Conservation (phyloP, 2,888 invertebrate genomes). For the Leptopilina drosophilae region DNA sequence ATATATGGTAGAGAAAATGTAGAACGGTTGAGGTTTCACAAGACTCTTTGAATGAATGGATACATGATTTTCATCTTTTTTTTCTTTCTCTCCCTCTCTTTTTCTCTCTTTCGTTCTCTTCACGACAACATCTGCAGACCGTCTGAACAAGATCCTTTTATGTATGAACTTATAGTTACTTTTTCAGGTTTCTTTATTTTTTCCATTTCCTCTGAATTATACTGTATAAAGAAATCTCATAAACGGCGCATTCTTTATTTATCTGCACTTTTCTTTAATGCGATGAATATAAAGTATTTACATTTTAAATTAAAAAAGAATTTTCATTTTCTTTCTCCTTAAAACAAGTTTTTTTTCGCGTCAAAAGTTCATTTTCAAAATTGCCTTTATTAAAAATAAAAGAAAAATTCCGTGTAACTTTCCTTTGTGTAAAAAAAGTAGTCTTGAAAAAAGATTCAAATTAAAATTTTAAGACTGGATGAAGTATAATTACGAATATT, state of each 20-base stretch:
- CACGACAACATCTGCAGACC: slow-evolving; percentile 4
- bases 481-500: too few relatives aligned
- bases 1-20: slow-evolving; percentile 1
- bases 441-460: too few relatives aligned
- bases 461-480: too few relatives aligned
- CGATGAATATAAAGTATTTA: background rate
- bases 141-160: slow-evolving; percentile 27
- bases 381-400: too few relatives aligned
- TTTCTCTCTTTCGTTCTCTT: background rate
- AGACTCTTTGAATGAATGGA: slow-evolving; percentile 10
- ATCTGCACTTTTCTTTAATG: background rate
- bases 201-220: background rate
- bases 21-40: slow-evolving; percentile 22
- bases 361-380: background rate
- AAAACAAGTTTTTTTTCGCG: background rate
- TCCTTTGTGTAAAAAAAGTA: too few relatives aligned
- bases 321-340: background rate
- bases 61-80: slow-evolving; percentile 16
- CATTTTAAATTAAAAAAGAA: slow-evolving; percentile 3
- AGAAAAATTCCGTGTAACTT: too few relatives aligned
- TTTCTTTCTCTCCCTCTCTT: background rate
- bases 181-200: background rate
- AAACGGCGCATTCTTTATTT: background rate
- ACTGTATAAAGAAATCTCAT: background rate
- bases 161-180: background rate